phyloP scores from a whole-genome alignment of 2,888 invertebrate species.

The Carterocephalus palaemon region DNA sequence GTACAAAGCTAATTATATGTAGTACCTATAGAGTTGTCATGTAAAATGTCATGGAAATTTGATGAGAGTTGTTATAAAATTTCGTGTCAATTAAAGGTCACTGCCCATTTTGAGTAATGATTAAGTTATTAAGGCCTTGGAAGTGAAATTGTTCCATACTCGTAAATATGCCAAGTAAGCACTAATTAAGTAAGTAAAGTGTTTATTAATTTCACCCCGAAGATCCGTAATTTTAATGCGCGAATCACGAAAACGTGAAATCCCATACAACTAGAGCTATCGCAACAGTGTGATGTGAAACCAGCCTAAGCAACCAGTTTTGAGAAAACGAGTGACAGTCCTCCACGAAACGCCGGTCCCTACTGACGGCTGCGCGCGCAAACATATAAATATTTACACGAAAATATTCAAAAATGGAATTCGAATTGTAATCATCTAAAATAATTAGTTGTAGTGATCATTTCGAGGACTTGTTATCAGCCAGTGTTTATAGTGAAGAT shows the following conservation, averaged over 20 bases:
- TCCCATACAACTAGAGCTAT: slow-evolving; percentile 39
- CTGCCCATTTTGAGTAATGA: no score
- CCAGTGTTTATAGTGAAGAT: background rate
- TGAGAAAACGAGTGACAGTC: slow-evolving; percentile 60
- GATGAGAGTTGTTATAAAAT: no score
- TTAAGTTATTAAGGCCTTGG: no score
- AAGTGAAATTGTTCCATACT: slow-evolving; percentile 2
- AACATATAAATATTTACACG: slow-evolving; percentile 35
- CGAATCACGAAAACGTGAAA: slow-evolving; percentile 38
- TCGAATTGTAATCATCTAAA: slow-evolving; percentile 24
- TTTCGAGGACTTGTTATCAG: slow-evolving; percentile 5
- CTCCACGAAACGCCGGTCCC: slow-evolving; percentile 39
- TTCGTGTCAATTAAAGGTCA: no score
- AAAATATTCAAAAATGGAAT: slow-evolving; percentile 31
- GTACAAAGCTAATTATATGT: no score
- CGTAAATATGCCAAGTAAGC: background rate
- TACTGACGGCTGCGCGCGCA: slow-evolving; percentile 40
- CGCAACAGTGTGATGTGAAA: slow-evolving; percentile 49
- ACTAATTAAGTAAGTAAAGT: background rate
- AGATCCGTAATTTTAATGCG: slow-evolving; percentile 52
- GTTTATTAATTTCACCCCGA: slow-evolving; percentile 38
- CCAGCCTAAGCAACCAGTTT: slow-evolving; percentile 54
- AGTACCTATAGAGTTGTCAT: no score
- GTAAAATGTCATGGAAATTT: no score
- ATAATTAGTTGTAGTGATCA: no score